A percentile compares a stretch with the other conserved stretches of the same genome.
phyloP scores from a whole-genome alignment of 2,888 invertebrate species.

The Lepidocyrtoides sp. region DNA sequence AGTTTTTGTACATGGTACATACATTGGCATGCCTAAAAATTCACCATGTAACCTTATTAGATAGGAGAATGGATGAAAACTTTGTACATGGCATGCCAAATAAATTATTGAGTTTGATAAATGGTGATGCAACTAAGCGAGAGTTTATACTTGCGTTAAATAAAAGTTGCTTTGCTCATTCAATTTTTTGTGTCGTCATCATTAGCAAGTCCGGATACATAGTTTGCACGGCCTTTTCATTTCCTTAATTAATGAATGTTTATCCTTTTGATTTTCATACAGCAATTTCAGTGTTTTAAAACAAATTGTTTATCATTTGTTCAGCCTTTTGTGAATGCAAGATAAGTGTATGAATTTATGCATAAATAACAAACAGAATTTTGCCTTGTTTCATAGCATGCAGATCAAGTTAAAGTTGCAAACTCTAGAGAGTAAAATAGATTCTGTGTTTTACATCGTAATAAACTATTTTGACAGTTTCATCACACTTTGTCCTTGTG shows the following conservation, averaged over 20 bases:
- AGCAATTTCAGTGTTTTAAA: constrained; percentile 5
- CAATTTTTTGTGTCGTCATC: constrained; percentile 27
- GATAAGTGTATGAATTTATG: background rate
- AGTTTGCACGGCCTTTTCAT: background rate
- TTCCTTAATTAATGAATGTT: background rate
- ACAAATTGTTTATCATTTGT: background rate
- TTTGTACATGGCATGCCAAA: too few relatives aligned
- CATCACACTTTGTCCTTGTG: background rate
- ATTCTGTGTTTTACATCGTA: background rate
- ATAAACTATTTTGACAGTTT: constrained; percentile 23
- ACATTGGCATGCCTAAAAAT: too few relatives aligned
- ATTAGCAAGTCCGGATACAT: background rate
- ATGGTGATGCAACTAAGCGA: constrained; percentile 1
- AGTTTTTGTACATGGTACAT: too few relatives aligned
- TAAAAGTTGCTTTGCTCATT: background rate
- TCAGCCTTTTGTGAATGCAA: background rate
- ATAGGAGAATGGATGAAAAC: too few relatives aligned
- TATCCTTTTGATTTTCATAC: background rate
- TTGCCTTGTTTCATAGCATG: too few relatives aligned
- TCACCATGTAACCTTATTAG: too few relatives aligned
- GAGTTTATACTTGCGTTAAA: background rate
- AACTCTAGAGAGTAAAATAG: background rate
- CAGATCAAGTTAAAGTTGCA: constrained; percentile 8
- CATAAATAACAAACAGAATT: too few relatives aligned
- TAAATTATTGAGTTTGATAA: constrained; percentile 1